These are phyloP conservation scores for Tragelaphus strepsiceros DNA, from an alignment of 2,113 vertebrate genomes.

Conservation along the genomic window DNA sequence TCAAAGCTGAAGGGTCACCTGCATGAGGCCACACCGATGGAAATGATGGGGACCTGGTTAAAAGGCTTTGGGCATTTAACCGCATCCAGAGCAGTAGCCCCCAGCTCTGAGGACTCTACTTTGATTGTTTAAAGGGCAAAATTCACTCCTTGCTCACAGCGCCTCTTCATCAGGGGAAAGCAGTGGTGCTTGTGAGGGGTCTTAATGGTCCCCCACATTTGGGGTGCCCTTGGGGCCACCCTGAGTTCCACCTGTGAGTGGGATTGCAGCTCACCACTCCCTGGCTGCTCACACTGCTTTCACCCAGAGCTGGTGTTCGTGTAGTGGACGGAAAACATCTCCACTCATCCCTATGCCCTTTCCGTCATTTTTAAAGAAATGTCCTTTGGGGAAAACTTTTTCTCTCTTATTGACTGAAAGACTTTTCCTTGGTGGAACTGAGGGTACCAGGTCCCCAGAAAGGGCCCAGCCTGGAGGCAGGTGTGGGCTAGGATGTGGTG, in stretches of 20 bases:
- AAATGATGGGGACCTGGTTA: rapidly evolving
- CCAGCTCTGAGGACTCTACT: not conserved
- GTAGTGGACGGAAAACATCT: rapidly evolving
- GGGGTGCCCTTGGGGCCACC: not conserved
- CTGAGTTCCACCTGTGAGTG: not conserved
- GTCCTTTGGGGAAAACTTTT: not conserved
- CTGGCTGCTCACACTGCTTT: rapidly evolving
- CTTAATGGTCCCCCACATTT: rapidly evolving
- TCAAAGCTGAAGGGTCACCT: not conserved
- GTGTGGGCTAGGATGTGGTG: too few relatives aligned
- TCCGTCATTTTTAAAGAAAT: not conserved
- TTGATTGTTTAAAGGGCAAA: rapidly evolving
- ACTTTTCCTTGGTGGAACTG: not conserved
- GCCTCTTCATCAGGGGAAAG: not conserved
- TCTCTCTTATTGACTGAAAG: not conserved
- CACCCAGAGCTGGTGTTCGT: rapidly evolving
- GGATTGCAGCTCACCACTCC: not conserved
- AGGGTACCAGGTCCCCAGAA: not conserved
- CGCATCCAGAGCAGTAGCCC: not conserved
- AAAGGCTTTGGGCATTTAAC: not conserved
- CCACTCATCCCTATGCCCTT: not conserved
- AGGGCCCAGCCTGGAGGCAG: too few relatives aligned
- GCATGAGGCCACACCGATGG: rapidly evolving
- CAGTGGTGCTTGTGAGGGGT: rapidly evolving
- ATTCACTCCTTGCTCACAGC: rapidly evolving